Evolutionary conservation across 2,888 invertebrate species (phyloP).

Genomic region (Hydriomena furcata): DNA sequence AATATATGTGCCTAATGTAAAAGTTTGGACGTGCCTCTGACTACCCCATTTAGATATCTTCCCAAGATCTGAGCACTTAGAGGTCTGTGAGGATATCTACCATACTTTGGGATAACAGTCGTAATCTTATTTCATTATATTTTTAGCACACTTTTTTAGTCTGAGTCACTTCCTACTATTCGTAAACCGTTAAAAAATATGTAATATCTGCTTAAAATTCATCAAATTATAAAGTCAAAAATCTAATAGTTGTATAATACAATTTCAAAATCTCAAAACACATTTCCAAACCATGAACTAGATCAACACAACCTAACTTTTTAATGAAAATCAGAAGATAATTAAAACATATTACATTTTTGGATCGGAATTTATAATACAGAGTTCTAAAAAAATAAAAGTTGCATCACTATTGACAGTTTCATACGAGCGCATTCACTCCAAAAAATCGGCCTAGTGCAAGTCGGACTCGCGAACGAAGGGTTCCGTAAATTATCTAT

Average conservation of each 20-base stretch:
- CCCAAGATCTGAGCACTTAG: too few relatives aligned
- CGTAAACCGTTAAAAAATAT: not conserved
- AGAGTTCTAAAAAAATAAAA: constrained; percentile 4
- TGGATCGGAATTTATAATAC: constrained; percentile 14
- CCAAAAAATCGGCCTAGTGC: not conserved
- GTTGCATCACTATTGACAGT: not conserved
- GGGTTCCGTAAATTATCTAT: too few relatives aligned
- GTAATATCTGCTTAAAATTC: constrained; percentile 1
- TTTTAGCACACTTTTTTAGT: not conserved
- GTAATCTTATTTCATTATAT: too few relatives aligned
- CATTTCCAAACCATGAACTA: constrained; percentile 24
- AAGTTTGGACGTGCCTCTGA: too few relatives aligned
- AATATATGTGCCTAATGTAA: too few relatives aligned
- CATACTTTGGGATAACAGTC: too few relatives aligned
- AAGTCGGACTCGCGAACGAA: too few relatives aligned
- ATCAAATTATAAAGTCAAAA: constrained; percentile 28
- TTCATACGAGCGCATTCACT: not conserved
- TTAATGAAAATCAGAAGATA: constrained; percentile 15
- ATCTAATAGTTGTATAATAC: constrained; percentile 17
- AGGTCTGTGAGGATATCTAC: too few relatives aligned
- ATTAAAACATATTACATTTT: constrained; percentile 9
- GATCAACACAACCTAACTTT: constrained; percentile 33
- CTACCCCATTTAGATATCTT: too few relatives aligned
- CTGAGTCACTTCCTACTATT: constrained; percentile 2
- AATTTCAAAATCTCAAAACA: constrained; percentile 25